These are phyloP conservation scores for Ennomos erosarius DNA, from an alignment of 2,888 invertebrate species.

Conservation along the genomic window DNA sequence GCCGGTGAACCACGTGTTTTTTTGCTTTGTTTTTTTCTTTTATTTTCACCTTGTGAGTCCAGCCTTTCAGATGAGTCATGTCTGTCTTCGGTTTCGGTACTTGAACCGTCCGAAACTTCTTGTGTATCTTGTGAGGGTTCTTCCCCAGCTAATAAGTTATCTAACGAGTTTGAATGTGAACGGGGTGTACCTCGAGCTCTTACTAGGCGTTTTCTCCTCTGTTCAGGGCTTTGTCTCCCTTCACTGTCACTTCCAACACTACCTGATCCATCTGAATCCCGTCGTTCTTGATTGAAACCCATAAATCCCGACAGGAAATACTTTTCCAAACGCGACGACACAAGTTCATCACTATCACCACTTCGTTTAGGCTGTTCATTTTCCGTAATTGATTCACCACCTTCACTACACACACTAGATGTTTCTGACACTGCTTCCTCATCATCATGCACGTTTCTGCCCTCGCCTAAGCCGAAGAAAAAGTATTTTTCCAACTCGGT, in stretches of 20 bases:
- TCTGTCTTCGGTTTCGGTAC: conserved; percentile 90
- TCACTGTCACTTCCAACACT: conserved; percentile 97
- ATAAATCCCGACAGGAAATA: conserved; percentile 95
- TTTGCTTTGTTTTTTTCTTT: conserved; percentile 92
- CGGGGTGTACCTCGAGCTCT: conserved; percentile 93
- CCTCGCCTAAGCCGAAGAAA: conserved; percentile 93
- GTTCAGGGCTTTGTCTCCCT: conserved; percentile 94
- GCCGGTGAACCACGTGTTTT: conserved; percentile 86
- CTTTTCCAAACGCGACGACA: conserved; percentile 94
- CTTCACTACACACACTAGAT: conserved; percentile 94
- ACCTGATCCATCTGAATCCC: conserved; percentile 93
- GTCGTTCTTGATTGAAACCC: conserved; percentile 91
- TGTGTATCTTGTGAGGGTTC: conserved; percentile 82
- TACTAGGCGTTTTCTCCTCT: conserved; percentile 91
- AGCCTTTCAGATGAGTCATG: conserved; percentile 88
- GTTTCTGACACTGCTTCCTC: conserved; percentile 92
- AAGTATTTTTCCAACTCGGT: conserved; percentile 96
- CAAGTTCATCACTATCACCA: conserved; percentile 89
- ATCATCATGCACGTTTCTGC: conserved; percentile 82
- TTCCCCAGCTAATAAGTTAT: conserved; percentile 89
- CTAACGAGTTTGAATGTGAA: conserved; percentile 92
- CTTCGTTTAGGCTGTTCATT: conserved; percentile 83
- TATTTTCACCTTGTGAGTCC: conserved; percentile 92
- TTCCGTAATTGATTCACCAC: conserved; percentile 89
- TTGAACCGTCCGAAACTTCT: conserved; percentile 90